A percentile compares a stretch with the other conserved stretches of the same genome.
Conservation (phyloP, 2,888 invertebrate species). For the Acrobasis suavella region DNA sequence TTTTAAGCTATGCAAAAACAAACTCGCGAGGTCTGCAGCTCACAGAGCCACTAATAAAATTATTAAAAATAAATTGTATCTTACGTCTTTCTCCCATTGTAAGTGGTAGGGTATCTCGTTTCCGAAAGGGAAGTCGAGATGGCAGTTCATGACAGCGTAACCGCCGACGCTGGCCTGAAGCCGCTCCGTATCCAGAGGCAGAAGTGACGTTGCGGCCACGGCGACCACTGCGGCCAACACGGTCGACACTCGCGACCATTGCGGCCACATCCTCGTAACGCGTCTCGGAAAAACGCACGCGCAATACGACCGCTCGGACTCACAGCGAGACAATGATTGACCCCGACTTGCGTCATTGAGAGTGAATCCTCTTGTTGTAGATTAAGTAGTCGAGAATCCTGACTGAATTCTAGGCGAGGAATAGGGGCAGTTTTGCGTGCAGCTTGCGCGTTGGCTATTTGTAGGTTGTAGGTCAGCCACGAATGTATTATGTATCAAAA, state of each 20-base stretch:
- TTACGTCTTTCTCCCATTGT: constrained; percentile 95
- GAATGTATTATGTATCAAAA: not conserved
- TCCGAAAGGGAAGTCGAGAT: constrained; percentile 93
- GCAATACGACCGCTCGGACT: constrained; percentile 6
- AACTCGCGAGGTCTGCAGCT: no score
- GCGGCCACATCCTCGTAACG: not conserved
- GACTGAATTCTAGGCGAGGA: no score
- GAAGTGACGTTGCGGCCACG: constrained; percentile 42
- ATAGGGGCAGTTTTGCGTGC: no score
- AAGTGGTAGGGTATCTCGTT: constrained; percentile 92
- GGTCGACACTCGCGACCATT: not conserved
- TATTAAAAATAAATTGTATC: constrained; percentile 43
- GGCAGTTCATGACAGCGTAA: constrained; percentile 90
- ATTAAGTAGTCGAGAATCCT: no score
- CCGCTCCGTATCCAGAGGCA: constrained; percentile 67
- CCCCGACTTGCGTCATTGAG: constrained; percentile 6
- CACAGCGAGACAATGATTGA: constrained; percentile 3
- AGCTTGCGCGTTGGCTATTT: no score
- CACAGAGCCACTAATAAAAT: no score
- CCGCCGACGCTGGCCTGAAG: constrained; percentile 89
- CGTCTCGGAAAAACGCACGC: constrained; percentile 4
- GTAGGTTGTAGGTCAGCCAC: no score
- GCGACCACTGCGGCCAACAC: not conserved
- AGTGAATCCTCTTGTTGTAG: not conserved
- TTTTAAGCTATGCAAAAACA: no score